These are phyloP conservation scores for Caradrina kadenii DNA, from an alignment of 2,888 invertebrate species.

Conservation along the genomic window DNA sequence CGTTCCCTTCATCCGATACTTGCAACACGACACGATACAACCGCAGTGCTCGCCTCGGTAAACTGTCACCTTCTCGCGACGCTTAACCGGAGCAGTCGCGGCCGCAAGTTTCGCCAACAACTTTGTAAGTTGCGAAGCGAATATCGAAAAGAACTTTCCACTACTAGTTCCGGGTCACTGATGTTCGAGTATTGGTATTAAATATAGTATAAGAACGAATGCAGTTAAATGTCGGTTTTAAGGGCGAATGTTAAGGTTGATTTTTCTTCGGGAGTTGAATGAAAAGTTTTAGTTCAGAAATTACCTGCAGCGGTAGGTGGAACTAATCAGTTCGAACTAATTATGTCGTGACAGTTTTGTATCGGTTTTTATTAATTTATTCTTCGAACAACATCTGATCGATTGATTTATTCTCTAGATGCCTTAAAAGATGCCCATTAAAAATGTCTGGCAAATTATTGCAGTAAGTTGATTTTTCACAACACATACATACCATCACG, in stretches of 20 bases:
- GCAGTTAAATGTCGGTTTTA: slow-evolving; percentile 28
- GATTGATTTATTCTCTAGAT: background rate
- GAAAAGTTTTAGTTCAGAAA: slow-evolving; percentile 38
- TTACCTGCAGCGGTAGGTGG: slow-evolving; percentile 21
- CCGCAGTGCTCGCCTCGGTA: slow-evolving; percentile 76
- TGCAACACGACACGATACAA: slow-evolving; percentile 68
- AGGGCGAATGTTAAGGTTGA: slow-evolving; percentile 11
- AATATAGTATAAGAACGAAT: slow-evolving; percentile 14
- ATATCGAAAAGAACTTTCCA: slow-evolving; percentile 67
- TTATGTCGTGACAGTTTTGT: too few species aligned
- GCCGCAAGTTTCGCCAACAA: slow-evolving; percentile 78
- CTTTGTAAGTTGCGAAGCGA: slow-evolving; percentile 75
- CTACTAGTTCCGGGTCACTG: slow-evolving; percentile 61
- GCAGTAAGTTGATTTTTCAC: too few species aligned
- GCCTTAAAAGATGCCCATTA: too few species aligned
- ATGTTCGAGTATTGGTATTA: slow-evolving; percentile 55
- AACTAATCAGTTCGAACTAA: background rate
- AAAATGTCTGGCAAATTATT: too few species aligned
- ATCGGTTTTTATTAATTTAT: background rate
- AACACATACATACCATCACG: too few species aligned
- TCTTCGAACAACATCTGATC: background rate
- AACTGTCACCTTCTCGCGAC: slow-evolving; percentile 73
- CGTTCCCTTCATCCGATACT: slow-evolving; percentile 45
- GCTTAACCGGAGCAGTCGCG: slow-evolving; percentile 71
- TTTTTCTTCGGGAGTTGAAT: slow-evolving; percentile 7